phyloP scores from a whole-genome alignment of 2,797 vertebrate species.

The Champsocephalus esox region DNA sequence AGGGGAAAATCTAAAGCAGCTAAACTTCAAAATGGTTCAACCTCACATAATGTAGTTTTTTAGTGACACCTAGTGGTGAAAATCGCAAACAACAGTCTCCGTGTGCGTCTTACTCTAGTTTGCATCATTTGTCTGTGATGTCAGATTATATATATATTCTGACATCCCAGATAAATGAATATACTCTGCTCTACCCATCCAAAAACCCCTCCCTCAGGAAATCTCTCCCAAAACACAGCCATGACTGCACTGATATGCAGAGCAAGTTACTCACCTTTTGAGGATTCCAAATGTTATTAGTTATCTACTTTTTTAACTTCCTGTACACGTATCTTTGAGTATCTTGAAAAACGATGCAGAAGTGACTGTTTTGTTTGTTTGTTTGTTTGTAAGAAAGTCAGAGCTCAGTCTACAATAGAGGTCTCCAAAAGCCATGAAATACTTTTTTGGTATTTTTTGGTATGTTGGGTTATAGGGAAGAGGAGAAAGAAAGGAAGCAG shows the following conservation, averaged over 20 bases:
- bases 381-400: too few relatives aligned
- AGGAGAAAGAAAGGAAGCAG: background rate
- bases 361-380: background rate
- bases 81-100: background rate
- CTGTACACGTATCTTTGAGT: background rate
- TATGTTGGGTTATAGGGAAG: background rate
- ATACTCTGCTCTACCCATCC: background rate
- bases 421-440: background rate
- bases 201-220: background rate
- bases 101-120: background rate
- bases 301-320: background rate
- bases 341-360: background rate
- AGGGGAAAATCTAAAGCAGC: background rate
- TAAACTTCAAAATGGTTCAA: background rate
- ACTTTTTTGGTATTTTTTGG: background rate
- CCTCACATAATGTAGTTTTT: background rate
- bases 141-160: background rate
- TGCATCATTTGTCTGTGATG: background rate
- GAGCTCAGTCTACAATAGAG: too few relatives aligned
- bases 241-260: background rate
- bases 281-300: background rate
- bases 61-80: slow-evolving; percentile 59
- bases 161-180: background rate
- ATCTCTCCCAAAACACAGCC: background rate
- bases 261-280: background rate